Evolutionary conservation across 2,113 vertebrate species (phyloP).

Genomic region (Podarcis muralis): DNA sequence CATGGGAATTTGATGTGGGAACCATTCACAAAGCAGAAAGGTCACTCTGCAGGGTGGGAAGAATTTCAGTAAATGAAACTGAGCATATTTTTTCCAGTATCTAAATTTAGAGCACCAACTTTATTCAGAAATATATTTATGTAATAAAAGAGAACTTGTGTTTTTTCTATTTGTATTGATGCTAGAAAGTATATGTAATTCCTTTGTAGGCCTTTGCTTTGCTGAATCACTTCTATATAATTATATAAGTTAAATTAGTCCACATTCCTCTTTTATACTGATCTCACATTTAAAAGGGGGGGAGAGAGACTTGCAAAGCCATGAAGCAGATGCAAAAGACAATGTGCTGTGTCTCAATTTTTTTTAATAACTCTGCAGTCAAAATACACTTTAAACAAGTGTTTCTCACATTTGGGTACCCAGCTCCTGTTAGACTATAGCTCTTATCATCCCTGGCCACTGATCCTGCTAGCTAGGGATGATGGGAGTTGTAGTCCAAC

Average conservation of each 20-base stretch:
- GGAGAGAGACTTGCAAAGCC: too few species aligned
- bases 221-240: background rate
- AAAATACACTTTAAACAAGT: too few species aligned
- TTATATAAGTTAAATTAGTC: background rate
- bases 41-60: constrained; percentile 60
- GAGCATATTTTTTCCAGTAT: constrained; percentile 44
- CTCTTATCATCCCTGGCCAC: too few species aligned
- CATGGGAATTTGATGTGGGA: constrained; percentile 61
- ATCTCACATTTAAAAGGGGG: too few species aligned
- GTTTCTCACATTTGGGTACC: too few species aligned
- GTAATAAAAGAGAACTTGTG: background rate
- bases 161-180: constrained; percentile 17
- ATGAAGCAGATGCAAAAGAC: too few species aligned
- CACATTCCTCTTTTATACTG: too few species aligned
- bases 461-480: too few species aligned
- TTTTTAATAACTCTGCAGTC: background rate
- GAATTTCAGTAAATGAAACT: constrained; percentile 58
- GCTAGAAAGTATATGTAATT: constrained; percentile 3
- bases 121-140: constrained; percentile 46
- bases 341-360: background rate
- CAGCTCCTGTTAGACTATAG: too few species aligned
- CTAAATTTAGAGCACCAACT: constrained; percentile 48
- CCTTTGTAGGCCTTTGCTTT: background rate
- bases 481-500: too few species aligned
- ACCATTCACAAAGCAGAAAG: constrained; percentile 65